These are phyloP conservation scores for Gnathonemus longibarbis DNA, from an alignment of 2,113 vertebrate species.

Conservation along the genomic window DNA sequence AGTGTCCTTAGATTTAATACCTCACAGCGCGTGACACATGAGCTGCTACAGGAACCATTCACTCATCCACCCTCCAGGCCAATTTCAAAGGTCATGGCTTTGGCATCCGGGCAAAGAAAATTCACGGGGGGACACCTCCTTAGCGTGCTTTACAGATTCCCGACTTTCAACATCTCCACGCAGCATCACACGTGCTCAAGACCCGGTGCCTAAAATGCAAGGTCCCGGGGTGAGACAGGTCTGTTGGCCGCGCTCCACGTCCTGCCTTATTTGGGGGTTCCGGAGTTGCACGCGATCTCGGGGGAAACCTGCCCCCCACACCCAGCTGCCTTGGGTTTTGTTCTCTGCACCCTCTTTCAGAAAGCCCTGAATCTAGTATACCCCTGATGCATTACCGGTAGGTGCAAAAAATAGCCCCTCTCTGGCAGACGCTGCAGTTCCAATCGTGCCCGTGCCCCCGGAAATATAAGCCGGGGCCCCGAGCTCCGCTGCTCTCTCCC, in stretches of 20 bases:
- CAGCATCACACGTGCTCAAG: neutral
- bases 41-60: neutral
- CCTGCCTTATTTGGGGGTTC: neutral
- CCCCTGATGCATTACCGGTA: conserved; percentile 8
- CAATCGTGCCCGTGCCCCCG: conserved; percentile 6
- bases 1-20: neutral
- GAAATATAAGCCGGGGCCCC: conserved; percentile 12
- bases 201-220: neutral
- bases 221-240: neutral
- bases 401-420: conserved; percentile 14
- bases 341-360: neutral
- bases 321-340: neutral
- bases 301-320: neutral
- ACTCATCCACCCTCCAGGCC: neutral
- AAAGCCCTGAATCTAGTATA: neutral
- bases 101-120: neutral
- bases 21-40: neutral
- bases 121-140: neutral
- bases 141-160: neutral
- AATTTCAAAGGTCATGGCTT: neutral
- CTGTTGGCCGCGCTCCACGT: neutral
- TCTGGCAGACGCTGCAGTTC: neutral
- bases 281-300: neutral
- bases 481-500: neutral
- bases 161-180: neutral